Base-by-base conservation (phyloP, 2,888 invertebrate genomes). In the Hipparchia semele region DNA sequence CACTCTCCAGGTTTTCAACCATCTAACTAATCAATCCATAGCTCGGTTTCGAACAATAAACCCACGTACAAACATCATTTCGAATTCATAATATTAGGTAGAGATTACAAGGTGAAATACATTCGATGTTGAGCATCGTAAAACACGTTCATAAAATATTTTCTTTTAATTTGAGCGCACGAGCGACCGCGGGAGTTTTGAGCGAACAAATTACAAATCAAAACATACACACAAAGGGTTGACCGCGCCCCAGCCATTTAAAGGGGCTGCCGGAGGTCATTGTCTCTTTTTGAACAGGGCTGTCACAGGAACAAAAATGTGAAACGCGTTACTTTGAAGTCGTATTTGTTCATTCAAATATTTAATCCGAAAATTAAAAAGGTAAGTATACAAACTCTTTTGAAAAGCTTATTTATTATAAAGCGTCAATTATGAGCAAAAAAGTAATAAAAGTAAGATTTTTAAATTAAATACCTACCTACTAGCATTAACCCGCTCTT, bases 181-280 rank as follows among this genome's bases (percentile, higher is more conserved):
- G 67, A 56, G 61, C 5, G 39, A 53, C 54, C 12, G 53, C 54
- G 54, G 54, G 68, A 56, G 61, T 23, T 69, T 62, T 33, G 53
- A 58, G 71, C 71, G 75, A 74, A 75, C 77, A 77, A 79, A 78
- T 79, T 80, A 79, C 77, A 74, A 79, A 78, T 78, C 78, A 75
- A 79, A 80, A 77, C 77, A 78, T 73, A 72, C 75, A 75, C 70
- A 77, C 74, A 80, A 83, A 82, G 83, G 83, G 84, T 81, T 81
- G 79, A 78, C 79, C 78, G 76, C 76, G 75, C 76, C 77, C 77
- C 66, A 68, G 70, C 70, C 74, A 60, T 75, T 76, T 75, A 59
- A 73, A 73, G 73, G 77, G 77, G 76, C 73, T 72, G 70, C 62
- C 64, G 33, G 76, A 73, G 78, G 78, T 78, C 78, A 78, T 77